phyloP scores from a whole-genome alignment of 30 jellyfish, hydroid and myxozoan genomes.

The Phacellophora camtschatica region DNA sequence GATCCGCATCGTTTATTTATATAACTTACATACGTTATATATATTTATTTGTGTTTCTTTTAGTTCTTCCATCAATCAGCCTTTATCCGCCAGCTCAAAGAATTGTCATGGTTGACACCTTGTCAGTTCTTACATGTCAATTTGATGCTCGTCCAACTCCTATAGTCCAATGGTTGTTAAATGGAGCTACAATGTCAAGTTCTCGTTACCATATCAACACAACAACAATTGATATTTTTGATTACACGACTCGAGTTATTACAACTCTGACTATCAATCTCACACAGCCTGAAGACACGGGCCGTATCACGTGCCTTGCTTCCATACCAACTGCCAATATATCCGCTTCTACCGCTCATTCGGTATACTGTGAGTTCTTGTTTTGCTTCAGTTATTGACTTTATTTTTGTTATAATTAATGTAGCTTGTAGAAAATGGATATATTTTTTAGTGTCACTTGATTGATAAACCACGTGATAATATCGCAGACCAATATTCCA shows the following conservation, averaged over 20 bases:
- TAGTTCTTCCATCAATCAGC: constrained; percentile 61
- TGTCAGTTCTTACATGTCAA: constrained; percentile 20
- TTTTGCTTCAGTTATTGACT: not conserved
- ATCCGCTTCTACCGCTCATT: constrained; percentile 15
- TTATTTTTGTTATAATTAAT: not conserved
- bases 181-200: constrained; percentile 8
- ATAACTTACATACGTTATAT: no score
- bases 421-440: not conserved
- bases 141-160: constrained; percentile 66
- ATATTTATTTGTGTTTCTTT: no score
- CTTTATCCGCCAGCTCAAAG: not conserved
- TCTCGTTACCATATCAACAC: constrained; percentile 40
- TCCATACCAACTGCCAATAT: constrained; percentile 2
- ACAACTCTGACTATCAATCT: constrained; percentile 12
- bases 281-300: constrained; percentile 59
- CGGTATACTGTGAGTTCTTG: constrained; percentile 61
- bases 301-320: constrained; percentile 43
- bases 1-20: no score
- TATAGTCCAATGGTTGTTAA: constrained; percentile 43
- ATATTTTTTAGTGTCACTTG: not conserved
- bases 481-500: no score
- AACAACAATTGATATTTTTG: constrained; percentile 11
- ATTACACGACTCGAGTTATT: not conserved
- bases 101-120: constrained; percentile 4
- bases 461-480: no score